Percentiles rank a stretch among this genome's conserved stretches.
phyloP scores from a whole-genome alignment of 1,140 invertebrate genomes.

The Probaryconus sp. region DNA sequence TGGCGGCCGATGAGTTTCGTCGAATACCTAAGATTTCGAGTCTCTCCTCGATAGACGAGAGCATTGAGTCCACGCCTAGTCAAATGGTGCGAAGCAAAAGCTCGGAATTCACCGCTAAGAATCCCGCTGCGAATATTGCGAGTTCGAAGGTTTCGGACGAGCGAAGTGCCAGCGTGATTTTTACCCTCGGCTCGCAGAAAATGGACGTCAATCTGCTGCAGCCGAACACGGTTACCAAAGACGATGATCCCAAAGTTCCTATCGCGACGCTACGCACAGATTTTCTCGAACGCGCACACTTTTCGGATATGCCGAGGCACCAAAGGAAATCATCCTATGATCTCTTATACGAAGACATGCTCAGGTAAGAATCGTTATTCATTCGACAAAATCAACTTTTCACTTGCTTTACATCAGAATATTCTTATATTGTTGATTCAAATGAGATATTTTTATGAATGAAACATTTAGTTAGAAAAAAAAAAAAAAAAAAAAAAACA shows the following conservation, averaged over 20 bases:
- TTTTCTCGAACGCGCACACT: constrained; percentile 58
- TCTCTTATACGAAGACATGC: constrained; percentile 66
- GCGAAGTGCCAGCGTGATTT: constrained; percentile 60
- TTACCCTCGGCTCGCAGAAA: constrained; percentile 68
- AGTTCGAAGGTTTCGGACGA: constrained; percentile 24
- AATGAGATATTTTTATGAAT: too few species aligned
- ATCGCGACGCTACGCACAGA: constrained; percentile 58
- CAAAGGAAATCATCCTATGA: constrained; percentile 67
- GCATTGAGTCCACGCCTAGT: constrained; percentile 72
- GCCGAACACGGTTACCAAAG: constrained; percentile 38
- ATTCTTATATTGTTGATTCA: too few species aligned
- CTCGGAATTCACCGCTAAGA: constrained; percentile 27
- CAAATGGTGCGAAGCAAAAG: constrained; percentile 61
- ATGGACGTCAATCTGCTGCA: constrained; percentile 33
- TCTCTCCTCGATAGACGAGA: constrained; percentile 75
- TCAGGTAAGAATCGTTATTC: too few species aligned
- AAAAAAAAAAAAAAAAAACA: too few species aligned
- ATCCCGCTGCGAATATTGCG: neutral
- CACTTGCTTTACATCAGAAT: too few species aligned
- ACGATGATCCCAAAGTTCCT: constrained; percentile 65
- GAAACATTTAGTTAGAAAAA: too few species aligned
- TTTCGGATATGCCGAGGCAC: constrained; percentile 42
- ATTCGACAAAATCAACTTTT: too few species aligned
- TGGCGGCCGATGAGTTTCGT: constrained; percentile 66
- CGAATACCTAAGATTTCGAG: constrained; percentile 74